Evolutionary conservation across 2,113 vertebrate species (phyloP).

Genomic region (Dasyprocta punctata): DNA sequence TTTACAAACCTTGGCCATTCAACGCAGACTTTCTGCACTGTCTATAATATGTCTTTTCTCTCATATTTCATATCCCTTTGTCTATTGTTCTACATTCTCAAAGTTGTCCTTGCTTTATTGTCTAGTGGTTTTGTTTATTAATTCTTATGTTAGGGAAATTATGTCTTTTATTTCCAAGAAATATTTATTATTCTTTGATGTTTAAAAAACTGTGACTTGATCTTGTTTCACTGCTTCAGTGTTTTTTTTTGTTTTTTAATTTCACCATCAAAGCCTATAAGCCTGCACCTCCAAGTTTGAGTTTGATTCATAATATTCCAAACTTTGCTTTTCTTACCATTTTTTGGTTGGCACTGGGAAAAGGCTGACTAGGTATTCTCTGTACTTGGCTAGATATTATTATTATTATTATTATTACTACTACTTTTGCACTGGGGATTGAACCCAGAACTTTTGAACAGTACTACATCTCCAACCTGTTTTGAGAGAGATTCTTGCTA

Average conservation of each 20-base stretch:
- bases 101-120: not conserved
- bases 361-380: not conserved
- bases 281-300: not conserved
- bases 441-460: not conserved
- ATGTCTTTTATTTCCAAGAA: slow-evolving; percentile 18
- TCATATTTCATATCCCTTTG: not conserved
- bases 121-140: slow-evolving; percentile 29
- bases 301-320: not conserved
- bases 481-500: not conserved
- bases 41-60: not conserved
- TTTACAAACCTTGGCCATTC: not conserved
- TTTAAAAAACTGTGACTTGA: not conserved
- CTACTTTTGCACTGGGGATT: not conserved
- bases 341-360: not conserved
- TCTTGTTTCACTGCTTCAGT: not conserved
- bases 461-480: not conserved
- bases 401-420: not conserved
- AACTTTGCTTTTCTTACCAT: not conserved
- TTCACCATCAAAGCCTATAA: not conserved
- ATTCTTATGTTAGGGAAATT: not conserved
- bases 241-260: not conserved
- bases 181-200: slow-evolving; percentile 38
- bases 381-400: not conserved
- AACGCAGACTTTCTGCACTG: not conserved
- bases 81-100: not conserved